These are phyloP conservation scores for Andrena bicolor DNA, from an alignment of 2,888 invertebrate genomes.

Conservation along the genomic window DNA sequence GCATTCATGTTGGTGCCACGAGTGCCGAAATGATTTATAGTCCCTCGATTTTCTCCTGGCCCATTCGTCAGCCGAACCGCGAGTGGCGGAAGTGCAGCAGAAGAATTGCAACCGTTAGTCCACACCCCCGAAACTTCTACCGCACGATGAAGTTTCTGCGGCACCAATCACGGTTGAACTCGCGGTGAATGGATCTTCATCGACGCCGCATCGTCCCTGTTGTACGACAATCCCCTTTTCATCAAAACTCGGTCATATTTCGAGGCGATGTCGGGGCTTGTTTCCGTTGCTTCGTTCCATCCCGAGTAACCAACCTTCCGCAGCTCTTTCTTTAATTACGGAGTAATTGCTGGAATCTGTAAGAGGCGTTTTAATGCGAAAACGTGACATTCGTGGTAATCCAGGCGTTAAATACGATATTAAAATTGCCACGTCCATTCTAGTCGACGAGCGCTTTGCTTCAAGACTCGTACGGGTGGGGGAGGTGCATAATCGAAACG, in stretches of 20 bases:
- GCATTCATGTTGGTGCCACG: not conserved
- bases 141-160: not conserved
- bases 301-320: not conserved
- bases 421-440: conserved; percentile 24
- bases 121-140: not conserved
- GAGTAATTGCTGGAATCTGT: not conserved
- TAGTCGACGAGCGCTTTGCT: not conserved
- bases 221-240: not conserved
- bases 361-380: conserved; percentile 13
- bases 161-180: not conserved
- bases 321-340: not conserved
- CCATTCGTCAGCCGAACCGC: conserved; percentile 1
- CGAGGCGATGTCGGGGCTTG: not conserved
- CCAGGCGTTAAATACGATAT: conserved; percentile 3
- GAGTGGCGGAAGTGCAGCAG: too few relatives aligned
- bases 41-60: not conserved
- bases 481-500: conserved; percentile 11
- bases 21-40: conserved; percentile 1
- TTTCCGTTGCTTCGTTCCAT: not conserved
- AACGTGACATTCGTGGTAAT: not conserved
- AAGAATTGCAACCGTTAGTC: conserved; percentile 14
- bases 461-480: not conserved
- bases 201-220: too few relatives aligned
- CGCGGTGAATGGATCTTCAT: conserved; percentile 14
- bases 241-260: not conserved